Evolutionary conservation across 2,797 vertebrate species (phyloP).

Genomic region (Falco naumanni): DNA sequence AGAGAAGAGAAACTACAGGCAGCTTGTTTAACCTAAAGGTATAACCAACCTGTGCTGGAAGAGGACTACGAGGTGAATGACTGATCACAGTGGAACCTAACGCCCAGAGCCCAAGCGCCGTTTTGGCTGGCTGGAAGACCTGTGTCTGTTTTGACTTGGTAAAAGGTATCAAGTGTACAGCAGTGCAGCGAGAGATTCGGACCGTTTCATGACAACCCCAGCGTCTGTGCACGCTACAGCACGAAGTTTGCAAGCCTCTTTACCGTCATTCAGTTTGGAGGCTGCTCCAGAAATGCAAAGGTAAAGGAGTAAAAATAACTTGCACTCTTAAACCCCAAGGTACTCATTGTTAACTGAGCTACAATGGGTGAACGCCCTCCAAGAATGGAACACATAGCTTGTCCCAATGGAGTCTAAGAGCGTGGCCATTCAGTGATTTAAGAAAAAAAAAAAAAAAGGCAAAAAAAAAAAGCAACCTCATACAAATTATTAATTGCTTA

Average conservation of each 20-base stretch:
- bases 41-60: conserved; percentile 11
- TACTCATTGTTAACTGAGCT: background rate
- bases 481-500: conserved; percentile 40
- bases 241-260: conserved; percentile 26
- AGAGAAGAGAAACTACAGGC: conserved; percentile 61
- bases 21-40: conserved; percentile 34
- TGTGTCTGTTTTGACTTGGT: conserved; percentile 73
- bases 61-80: conserved; percentile 27
- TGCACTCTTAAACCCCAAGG: conserved; percentile 6
- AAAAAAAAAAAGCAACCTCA: background rate
- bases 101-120: background rate
- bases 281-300: conserved; percentile 30
- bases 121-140: conserved; percentile 45
- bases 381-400: background rate
- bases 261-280: background rate
- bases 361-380: background rate
- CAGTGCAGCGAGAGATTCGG: background rate
- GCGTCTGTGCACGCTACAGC: background rate
- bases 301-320: conserved; percentile 17
- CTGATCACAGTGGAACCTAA: conserved; percentile 3
- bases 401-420: background rate
- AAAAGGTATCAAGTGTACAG: conserved; percentile 70
- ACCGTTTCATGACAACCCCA: background rate
- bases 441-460: background rate
- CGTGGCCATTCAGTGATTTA: background rate